phyloP scores from a whole-genome alignment of 2,888 invertebrate species.

The Netelia melanura region DNA sequence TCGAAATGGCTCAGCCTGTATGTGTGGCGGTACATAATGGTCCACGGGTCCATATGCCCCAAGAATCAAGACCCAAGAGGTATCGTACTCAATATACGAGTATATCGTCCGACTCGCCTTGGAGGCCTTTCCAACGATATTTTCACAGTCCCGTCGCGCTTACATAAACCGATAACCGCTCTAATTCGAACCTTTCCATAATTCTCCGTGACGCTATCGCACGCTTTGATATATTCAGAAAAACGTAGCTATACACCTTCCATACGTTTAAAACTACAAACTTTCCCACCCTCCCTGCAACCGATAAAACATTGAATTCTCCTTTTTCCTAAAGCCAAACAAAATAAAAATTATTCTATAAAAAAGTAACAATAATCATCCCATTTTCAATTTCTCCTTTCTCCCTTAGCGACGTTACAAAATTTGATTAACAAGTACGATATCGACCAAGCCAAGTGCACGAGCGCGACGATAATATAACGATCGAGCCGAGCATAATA shows the following conservation, averaged over 20 bases:
- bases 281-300: too few species aligned
- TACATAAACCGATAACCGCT: conserved; percentile 76
- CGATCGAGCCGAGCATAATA: background rate
- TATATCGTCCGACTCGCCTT: conserved; percentile 72
- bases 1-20: too few species aligned
- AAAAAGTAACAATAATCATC: too few species aligned
- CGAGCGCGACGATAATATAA: background rate
- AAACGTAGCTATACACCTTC: background rate
- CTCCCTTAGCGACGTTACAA: too few species aligned
- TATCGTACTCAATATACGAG: background rate
- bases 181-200: conserved; percentile 67
- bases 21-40: background rate
- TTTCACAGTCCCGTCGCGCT: conserved; percentile 72
- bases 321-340: too few species aligned
- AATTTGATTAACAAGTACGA: too few species aligned
- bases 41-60: conserved; percentile 15
- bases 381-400: too few species aligned
- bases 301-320: too few species aligned
- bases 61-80: conserved; percentile 16
- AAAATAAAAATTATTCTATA: too few species aligned
- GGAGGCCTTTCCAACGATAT: conserved; percentile 72
- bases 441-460: background rate
- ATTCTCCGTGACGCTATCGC: conserved; percentile 8
- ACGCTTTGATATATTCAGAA: conserved; percentile 23
- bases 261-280: background rate